These are phyloP conservation scores for Petrocephalus microphthalmus DNA, from an alignment of 2,113 vertebrate genomes.

Conservation along the genomic window DNA sequence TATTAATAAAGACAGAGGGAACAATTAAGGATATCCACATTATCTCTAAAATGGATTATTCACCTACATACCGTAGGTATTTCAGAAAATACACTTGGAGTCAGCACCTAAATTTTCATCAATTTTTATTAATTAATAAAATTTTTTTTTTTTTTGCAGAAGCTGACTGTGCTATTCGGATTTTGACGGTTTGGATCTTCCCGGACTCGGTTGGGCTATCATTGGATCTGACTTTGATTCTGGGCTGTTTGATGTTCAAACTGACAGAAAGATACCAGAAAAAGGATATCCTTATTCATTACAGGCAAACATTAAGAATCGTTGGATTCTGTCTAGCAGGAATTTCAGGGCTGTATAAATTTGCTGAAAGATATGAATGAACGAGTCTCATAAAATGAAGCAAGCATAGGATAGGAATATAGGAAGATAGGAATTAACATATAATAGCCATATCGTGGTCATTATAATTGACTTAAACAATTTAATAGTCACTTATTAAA, in stretches of 20 bases:
- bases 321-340: not conserved
- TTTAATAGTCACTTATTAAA: not conserved
- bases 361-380: not conserved
- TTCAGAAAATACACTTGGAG: not conserved
- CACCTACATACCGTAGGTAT: not conserved
- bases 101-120: not conserved
- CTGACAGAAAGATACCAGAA: not conserved
- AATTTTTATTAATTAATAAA: not conserved
- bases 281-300: not conserved
- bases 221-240: not conserved
- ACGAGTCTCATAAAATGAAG: not conserved
- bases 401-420: not conserved
- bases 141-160: not conserved
- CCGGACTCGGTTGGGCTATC: not conserved
- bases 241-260: slow-evolving; percentile 8
- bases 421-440: not conserved
- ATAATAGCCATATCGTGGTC: not conserved
- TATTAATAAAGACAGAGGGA: not conserved
- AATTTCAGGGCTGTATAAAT: not conserved
- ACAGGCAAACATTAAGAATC: not conserved
- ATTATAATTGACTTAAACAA: not conserved
- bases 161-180: not conserved
- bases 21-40: not conserved
- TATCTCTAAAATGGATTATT: not conserved
- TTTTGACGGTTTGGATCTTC: not conserved